These are phyloP conservation scores for Luehdorfia chinensis DNA, from an alignment of 1,140 invertebrate species.

Conservation along the genomic window DNA sequence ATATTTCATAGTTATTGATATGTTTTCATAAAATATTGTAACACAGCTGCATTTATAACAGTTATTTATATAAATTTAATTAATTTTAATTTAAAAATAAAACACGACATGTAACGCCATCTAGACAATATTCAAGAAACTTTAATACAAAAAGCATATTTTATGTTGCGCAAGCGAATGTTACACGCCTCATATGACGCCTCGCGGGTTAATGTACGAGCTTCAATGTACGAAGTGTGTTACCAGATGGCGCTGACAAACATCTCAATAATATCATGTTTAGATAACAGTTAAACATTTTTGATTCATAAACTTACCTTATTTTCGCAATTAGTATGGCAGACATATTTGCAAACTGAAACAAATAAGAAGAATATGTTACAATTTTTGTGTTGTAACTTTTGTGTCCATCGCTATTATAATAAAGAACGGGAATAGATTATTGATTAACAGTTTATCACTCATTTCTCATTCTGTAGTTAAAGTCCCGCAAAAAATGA, in stretches of 20 bases:
- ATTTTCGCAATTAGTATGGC: conserved; percentile 85
- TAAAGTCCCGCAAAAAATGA: too few relatives aligned
- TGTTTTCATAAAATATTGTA: too few relatives aligned
- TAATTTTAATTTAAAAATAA: too few relatives aligned
- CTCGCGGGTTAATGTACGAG: conserved; percentile 9
- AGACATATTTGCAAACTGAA: conserved; percentile 89
- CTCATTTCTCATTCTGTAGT: too few relatives aligned
- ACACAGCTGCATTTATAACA: too few relatives aligned
- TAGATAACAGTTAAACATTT: background rate
- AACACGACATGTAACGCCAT: conserved; percentile 10
- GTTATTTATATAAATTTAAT: too few relatives aligned
- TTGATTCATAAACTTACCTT: conserved; percentile 80
- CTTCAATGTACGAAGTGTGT: background rate
- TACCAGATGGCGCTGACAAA: conserved; percentile 7
- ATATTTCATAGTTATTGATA: too few relatives aligned
- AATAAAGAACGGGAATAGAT: too few relatives aligned
- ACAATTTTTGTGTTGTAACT: too few relatives aligned
- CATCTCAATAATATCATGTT: too few relatives aligned
- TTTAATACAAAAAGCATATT: background rate
- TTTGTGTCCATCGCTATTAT: too few relatives aligned
- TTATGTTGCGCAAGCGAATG: conserved; percentile 8
- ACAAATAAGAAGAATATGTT: conserved; percentile 54
- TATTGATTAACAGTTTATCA: too few relatives aligned
- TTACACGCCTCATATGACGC: background rate
- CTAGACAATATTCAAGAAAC: background rate